A percentile compares a stretch with the other conserved stretches of the same genome.
Conservation (phyloP, 2,888 invertebrate genomes). For the Pandemis heparana region DNA sequence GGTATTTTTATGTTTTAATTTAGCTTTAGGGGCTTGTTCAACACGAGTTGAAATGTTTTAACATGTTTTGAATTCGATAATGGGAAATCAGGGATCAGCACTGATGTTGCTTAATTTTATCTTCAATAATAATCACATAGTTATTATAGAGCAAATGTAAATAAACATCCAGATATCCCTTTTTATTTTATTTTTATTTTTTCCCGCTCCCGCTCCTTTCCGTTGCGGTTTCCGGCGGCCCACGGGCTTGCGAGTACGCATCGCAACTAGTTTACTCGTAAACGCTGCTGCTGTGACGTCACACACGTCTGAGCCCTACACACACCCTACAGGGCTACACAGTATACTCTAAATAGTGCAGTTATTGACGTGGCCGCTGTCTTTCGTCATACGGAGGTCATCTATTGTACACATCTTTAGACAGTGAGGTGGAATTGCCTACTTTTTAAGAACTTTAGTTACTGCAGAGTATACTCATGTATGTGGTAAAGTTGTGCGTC, state of each 20-base stretch:
- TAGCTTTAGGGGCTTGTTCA: constrained; percentile 72
- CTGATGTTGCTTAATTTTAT: constrained; percentile 77
- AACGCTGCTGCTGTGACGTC: constrained; percentile 46
- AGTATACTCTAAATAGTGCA: no score
- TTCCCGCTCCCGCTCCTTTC: constrained; percentile 50
- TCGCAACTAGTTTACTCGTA: constrained; percentile 55
- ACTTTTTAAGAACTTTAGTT: background rate
- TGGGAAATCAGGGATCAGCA: constrained; percentile 78
- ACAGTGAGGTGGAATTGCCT: background rate
- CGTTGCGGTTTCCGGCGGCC: constrained; percentile 34
- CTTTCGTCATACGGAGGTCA: no score
- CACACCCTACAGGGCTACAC: background rate
- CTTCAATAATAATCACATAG: constrained; percentile 80
- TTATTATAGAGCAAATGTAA: constrained; percentile 83
- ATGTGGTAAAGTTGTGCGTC: constrained; percentile 17
- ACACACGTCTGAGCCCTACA: background rate
- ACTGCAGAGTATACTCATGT: background rate
- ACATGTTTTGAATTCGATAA: constrained; percentile 77
- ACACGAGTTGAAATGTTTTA: constrained; percentile 71
- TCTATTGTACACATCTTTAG: background rate
- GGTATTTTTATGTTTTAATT: constrained; percentile 79
- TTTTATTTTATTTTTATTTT: constrained; percentile 83
- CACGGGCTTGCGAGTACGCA: constrained; percentile 60
- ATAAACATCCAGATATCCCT: constrained; percentile 85
- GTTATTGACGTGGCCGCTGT: no score